phyloP scores from a whole-genome alignment of 2,113 vertebrate genomes.

The Salvelinus alpinus region DNA sequence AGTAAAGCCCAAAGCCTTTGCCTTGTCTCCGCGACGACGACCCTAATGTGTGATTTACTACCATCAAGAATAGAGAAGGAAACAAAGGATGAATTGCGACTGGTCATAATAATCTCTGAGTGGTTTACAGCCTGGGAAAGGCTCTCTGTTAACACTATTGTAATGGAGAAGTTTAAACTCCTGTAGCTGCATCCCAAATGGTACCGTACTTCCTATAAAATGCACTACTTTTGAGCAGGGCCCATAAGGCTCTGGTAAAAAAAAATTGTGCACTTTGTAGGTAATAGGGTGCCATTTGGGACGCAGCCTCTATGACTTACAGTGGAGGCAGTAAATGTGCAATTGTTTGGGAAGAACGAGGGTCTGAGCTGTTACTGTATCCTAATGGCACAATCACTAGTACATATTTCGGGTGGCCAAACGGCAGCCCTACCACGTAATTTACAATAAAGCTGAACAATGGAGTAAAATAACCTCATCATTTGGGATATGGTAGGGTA shows the following conservation, averaged over 20 bases:
- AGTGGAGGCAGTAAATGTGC: conserved; percentile 35
- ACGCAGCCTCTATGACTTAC: background rate
- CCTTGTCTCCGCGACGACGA: conserved; percentile 15
- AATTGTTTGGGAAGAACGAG: background rate
- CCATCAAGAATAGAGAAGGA: conserved; percentile 22
- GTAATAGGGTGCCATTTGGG: too few species aligned
- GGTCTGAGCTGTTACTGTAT: background rate
- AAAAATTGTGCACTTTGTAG: too few species aligned
- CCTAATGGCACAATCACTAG: too few species aligned
- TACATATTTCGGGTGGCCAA: too few species aligned
- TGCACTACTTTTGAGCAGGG: too few species aligned
- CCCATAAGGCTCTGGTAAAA: too few species aligned
- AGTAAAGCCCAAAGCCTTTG: conserved; percentile 9
- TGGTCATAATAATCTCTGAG: conserved; percentile 37
- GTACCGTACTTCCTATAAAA: too few species aligned
- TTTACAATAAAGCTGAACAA: too few species aligned
- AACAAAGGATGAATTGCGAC: conserved; percentile 29
- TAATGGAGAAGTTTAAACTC: conserved; percentile 38
- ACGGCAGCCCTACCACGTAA: too few species aligned
- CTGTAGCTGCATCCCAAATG: too few species aligned
- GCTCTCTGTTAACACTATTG: background rate
- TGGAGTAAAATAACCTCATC: too few species aligned
- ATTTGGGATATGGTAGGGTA: too few species aligned
- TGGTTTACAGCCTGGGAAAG: conserved; percentile 27
- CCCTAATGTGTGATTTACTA: conserved; percentile 26